These are phyloP conservation scores for Drosophila nr. perissopoda DNA, from an alignment of 2,888 invertebrate species.

Conservation along the genomic window DNA sequence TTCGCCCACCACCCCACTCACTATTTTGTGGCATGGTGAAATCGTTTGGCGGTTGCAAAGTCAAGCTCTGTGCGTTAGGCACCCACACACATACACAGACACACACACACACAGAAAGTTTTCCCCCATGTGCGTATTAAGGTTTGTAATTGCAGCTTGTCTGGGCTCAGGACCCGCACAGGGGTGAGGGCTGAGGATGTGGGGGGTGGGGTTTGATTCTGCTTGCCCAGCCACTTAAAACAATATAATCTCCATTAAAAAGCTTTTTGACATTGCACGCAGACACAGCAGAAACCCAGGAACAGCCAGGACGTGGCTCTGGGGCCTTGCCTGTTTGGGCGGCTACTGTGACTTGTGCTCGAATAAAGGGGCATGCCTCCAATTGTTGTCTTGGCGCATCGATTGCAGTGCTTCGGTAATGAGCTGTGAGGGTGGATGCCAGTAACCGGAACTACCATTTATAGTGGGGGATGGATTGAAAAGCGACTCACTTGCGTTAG, in stretches of 20 bases:
- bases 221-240: constrained; percentile 71
- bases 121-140: constrained; percentile 70
- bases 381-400: constrained; percentile 62
- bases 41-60: constrained; percentile 72
- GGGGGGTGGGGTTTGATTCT: background rate
- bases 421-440: constrained; percentile 29
- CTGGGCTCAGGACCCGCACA: constrained; percentile 34
- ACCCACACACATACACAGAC: background rate
- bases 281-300: constrained; percentile 1
- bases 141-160: constrained; percentile 81
- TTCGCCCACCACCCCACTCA: background rate
- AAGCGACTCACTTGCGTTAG: constrained; percentile 46
- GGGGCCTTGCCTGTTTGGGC: background rate
- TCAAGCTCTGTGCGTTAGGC: constrained; percentile 53
- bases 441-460: constrained; percentile 50
- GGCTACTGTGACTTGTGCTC: background rate
- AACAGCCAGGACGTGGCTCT: constrained; percentile 10
- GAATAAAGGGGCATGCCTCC: constrained; percentile 5
- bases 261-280: constrained; percentile 77
- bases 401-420: constrained; percentile 66
- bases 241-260: constrained; percentile 83
- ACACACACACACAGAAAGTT: constrained; percentile 2
- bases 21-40: constrained; percentile 55
- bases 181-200: background rate
- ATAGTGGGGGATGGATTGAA: constrained; percentile 22